Conservation (phyloP, 2,113 vertebrate species). For the Thermophis baileyi region DNA sequence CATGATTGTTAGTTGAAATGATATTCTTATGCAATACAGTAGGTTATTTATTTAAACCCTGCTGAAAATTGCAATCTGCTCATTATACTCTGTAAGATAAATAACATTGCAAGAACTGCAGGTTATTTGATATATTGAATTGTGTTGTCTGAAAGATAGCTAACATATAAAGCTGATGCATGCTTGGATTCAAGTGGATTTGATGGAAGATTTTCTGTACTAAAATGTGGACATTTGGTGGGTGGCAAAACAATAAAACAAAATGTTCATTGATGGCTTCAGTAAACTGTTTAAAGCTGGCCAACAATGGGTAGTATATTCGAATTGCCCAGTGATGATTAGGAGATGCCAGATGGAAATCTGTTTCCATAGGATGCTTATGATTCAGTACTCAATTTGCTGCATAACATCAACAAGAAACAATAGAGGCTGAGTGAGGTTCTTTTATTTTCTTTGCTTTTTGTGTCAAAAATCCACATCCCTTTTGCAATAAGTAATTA, state of each 20-base stretch:
- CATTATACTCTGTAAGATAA: background rate
- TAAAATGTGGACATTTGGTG: background rate
- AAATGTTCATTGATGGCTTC: background rate
- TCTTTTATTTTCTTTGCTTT: background rate
- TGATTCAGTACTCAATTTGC: background rate
- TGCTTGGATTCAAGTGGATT: background rate
- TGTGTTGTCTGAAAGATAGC: background rate
- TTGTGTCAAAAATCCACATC: background rate
- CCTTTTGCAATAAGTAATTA: background rate
- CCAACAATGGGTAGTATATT: background rate
- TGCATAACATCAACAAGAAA: background rate
- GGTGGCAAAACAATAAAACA: background rate
- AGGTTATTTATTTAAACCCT: background rate
- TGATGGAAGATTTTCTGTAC: background rate
- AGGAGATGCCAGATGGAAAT: background rate
- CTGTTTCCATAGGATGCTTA: background rate
- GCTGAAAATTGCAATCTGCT: background rate
- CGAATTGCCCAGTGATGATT: background rate
- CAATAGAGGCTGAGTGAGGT: background rate
- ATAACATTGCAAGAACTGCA: background rate
- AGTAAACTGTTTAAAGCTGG: background rate
- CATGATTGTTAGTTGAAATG: background rate
- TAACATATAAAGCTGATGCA: background rate
- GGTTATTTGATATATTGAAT: background rate
- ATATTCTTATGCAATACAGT: background rate